Conservation (phyloP, 2,888 invertebrate species). For the Stenurella melanura region DNA sequence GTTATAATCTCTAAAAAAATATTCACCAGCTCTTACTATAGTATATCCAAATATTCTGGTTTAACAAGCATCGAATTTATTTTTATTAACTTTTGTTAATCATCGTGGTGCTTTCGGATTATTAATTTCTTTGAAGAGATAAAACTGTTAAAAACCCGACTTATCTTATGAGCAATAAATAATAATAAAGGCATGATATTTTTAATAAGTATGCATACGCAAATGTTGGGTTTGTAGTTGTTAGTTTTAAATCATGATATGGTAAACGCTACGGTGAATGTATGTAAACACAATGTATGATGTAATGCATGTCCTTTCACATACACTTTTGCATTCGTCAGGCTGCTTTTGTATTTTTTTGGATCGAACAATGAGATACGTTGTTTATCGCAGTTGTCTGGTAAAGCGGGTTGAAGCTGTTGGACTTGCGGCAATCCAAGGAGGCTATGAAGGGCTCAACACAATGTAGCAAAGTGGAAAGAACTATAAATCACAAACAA, state of each 20-base stretch:
- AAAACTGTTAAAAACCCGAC: slow-evolving; percentile 14
- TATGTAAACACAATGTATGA: slow-evolving; percentile 48
- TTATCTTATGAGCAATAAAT: slow-evolving; percentile 27
- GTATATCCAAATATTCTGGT: too few species aligned
- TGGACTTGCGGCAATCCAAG: slow-evolving; percentile 37
- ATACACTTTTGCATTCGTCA: slow-evolving; percentile 43
- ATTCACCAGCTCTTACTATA: too few species aligned
- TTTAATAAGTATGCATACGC: slow-evolving; percentile 19
- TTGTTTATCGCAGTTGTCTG: slow-evolving; percentile 42
- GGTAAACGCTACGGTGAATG: slow-evolving; percentile 41
- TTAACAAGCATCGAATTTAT: not conserved
- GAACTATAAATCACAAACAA: slow-evolving; percentile 61
- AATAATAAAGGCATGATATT: slow-evolving; percentile 25
- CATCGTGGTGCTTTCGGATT: slow-evolving; percentile 1
- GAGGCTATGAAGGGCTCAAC: slow-evolving; percentile 27
- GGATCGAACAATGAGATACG: slow-evolving; percentile 40
- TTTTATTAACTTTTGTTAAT: not conserved
- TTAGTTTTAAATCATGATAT: slow-evolving; percentile 43
- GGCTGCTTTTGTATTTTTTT: slow-evolving; percentile 37
- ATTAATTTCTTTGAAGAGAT: slow-evolving; percentile 16
- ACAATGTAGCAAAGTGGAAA: slow-evolving; percentile 59
- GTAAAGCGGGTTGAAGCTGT: slow-evolving; percentile 22
- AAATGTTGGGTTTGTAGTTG: slow-evolving; percentile 31
- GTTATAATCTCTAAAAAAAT: too few species aligned
- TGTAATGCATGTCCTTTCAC: slow-evolving; percentile 48